A percentile compares a stretch with the other conserved stretches of the same genome.
Conservation (phyloP, 2,113 vertebrate genomes). For the Peromyscus leucopus region DNA sequence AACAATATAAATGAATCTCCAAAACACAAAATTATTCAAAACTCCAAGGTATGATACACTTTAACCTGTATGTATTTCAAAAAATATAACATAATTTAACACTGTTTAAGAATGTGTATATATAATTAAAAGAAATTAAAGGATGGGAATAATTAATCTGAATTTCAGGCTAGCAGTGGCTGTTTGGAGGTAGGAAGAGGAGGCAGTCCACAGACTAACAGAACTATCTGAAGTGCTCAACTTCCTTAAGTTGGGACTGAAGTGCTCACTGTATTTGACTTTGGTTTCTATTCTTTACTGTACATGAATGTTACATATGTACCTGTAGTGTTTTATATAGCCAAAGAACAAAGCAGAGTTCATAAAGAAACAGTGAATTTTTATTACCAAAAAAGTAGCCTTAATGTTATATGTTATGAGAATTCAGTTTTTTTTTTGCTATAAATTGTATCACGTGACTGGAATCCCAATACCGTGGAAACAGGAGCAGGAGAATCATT, state of each 20-base stretch:
- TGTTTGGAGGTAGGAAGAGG: background rate
- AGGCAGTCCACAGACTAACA: background rate
- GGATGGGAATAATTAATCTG: background rate
- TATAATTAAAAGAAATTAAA: background rate
- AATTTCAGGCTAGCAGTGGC: background rate
- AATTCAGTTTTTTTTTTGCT: constrained; percentile 29
- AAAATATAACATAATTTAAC: constrained; percentile 17
- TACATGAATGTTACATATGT: background rate
- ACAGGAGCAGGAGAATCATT: background rate
- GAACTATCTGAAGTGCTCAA: background rate
- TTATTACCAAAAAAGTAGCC: background rate
- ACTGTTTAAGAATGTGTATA: background rate
- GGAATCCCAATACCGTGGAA: background rate
- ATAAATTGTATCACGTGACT: no score
- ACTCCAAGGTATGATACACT: background rate
- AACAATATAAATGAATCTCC: background rate
- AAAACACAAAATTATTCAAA: constrained; percentile 7
- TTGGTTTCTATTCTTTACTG: constrained; percentile 29
- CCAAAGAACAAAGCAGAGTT: constrained; percentile 22
- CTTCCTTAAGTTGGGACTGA: constrained; percentile 34
- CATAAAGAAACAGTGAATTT: background rate
- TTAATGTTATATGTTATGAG: background rate
- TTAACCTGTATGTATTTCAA: constrained; percentile 45
- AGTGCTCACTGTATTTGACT: constrained; percentile 30
- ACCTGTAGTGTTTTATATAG: background rate